These are phyloP conservation scores for Paedocypris micromegethes DNA, from an alignment of 2,797 vertebrate genomes.

Conservation along the genomic window DNA sequence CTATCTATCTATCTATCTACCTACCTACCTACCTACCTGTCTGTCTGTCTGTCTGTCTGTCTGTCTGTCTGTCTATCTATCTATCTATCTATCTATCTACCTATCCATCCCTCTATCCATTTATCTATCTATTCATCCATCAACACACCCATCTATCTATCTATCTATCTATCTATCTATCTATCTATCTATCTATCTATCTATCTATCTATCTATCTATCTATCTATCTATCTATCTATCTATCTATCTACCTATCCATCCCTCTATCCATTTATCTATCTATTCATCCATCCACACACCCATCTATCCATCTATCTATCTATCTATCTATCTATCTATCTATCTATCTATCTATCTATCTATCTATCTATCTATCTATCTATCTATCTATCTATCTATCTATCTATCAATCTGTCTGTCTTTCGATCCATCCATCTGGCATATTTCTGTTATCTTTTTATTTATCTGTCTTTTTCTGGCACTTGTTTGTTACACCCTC, in stretches of 20 bases:
- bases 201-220: neutral
- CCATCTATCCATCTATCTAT: neutral
- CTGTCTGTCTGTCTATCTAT: neutral
- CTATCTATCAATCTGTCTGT: neutral
- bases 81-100: constrained; percentile 7
- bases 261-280: neutral
- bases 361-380: neutral
- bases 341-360: neutral
- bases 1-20: neutral
- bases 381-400: constrained; percentile 2
- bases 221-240: neutral
- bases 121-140: constrained; percentile 5
- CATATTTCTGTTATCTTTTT: neutral
- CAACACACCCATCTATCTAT: constrained; percentile 1
- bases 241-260: neutral
- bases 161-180: constrained; percentile 22
- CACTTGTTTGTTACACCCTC: no score
- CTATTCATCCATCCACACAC: neutral
- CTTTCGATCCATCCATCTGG: neutral
- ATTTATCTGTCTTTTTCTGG: neutral
- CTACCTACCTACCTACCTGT: constrained; percentile 1
- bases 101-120: neutral
- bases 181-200: neutral
- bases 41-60: neutral
- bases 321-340: neutral